Base-by-base conservation (phyloP, 2,113 vertebrate species). In the Rhagologus leucostigma region DNA sequence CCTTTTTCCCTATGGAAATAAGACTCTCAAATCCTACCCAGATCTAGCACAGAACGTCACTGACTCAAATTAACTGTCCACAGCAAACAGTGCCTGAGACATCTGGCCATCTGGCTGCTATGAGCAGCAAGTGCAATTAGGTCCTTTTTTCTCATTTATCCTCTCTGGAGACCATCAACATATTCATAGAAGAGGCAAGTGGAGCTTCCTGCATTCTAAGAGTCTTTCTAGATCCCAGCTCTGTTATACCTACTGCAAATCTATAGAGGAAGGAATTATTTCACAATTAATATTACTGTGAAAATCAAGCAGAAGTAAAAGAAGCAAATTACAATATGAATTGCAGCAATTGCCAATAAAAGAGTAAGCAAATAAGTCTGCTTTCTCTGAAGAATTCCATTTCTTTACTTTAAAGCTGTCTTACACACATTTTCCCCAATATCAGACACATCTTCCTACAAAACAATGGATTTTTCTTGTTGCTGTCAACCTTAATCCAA, bases 141-240 rank as follows among this genome's bases (percentile, higher is more conserved):
- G 14, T 53, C 35, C 15, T 33, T 56, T 84, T 75, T 82, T 55
- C 32, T 73, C 16, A 26, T 78, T 84, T 86, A 24, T 77, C 33
- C n/a, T 70, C 53, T 42, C 49, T 76, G 26, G 79, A 81, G 52
- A 76, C 35, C 9, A 41, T 23, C 7, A 78, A 1, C 32, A 56
- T 37, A 27, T 52, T 80, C 32, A 87, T 0, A 78, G 52, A 78
- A 23, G 24, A 71, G 24, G 13, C 0, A 0, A 78, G 26, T 57
- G 7, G 10, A 24, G 21, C 2, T 2, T 76, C 16, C 47, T 75
- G 16, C 32, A 42, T 56, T 93, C 26, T 73, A 76, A 42, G 41
- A 75, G 42, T 29, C 39, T 57, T 50, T 83, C 19, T 50, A 77
- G 37, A 56, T 62, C 22, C 37, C 18, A 24, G 3, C 4, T 79